Conservation (phyloP, 2,797 vertebrate genomes). For the Prunella strophiata region DNA sequence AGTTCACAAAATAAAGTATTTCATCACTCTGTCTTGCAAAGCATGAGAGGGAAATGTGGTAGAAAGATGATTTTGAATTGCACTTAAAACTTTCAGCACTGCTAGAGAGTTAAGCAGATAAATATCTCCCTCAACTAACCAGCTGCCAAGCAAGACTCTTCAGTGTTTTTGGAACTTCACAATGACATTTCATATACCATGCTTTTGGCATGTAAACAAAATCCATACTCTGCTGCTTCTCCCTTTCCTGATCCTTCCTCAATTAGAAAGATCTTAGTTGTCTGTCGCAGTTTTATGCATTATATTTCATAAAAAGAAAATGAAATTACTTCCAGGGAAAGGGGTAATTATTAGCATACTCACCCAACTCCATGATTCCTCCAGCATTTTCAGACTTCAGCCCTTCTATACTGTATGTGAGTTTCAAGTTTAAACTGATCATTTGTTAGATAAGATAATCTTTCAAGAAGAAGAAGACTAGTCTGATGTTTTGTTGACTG, state of each 20-base stretch:
- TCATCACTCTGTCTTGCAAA: not conserved
- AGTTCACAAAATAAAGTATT: not conserved
- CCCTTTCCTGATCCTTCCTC: not conserved
- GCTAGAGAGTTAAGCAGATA: not conserved
- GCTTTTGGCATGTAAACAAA: not conserved
- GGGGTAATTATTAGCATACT: not conserved
- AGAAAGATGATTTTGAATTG: not conserved
- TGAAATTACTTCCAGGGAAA: not conserved
- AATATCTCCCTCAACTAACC: not conserved
- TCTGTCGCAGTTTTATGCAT: not conserved
- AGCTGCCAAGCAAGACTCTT: not conserved
- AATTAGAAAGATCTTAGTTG: not conserved
- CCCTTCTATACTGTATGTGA: not conserved
- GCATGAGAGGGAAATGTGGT: rapidly evolving
- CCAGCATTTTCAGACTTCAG: not conserved
- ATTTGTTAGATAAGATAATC: not conserved
- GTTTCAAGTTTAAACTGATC: not conserved
- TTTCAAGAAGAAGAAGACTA: not conserved
- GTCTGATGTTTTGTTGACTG: not conserved
- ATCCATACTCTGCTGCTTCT: not conserved
- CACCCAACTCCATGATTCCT: not conserved
- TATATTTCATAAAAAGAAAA: not conserved
- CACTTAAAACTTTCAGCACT: not conserved
- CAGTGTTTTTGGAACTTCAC: not conserved
- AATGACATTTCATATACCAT: not conserved